These are phyloP conservation scores for Caenorhabditis afra DNA, from an alignment of 2,888 invertebrate genomes.

Conservation along the genomic window DNA sequence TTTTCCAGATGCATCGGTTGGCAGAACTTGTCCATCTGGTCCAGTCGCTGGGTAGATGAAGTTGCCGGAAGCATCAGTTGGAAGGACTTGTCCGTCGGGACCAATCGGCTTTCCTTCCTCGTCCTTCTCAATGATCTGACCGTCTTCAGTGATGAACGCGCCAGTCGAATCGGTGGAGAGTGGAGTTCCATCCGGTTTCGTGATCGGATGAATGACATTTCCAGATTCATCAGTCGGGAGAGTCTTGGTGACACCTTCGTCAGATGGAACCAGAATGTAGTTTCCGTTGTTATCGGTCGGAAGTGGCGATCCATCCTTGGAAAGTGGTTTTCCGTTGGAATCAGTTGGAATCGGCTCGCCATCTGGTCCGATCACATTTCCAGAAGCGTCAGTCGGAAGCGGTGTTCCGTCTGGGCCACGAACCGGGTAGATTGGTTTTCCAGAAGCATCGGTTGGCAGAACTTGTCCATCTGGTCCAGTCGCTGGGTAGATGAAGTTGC, in stretches of 20 bases:
- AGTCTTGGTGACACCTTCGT: conserved; percentile 5
- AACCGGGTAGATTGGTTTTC: conserved; percentile 55
- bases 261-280: conserved; percentile 44
- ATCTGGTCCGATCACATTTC: conserved; percentile 61
- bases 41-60: conserved; percentile 17
- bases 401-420: conserved; percentile 45
- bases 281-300: conserved; percentile 67
- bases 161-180: conserved; percentile 56
- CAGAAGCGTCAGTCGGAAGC: conserved; percentile 51
- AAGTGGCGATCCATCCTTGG: conserved; percentile 57
- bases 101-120: conserved; percentile 8
- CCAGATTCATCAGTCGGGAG: conserved; percentile 43
- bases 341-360: conserved; percentile 54
- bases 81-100: conserved; percentile 27
- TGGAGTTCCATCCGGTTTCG: conserved; percentile 21
- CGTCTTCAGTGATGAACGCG: conserved; percentile 29
- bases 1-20: conserved; percentile 42
- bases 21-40: conserved; percentile 19
- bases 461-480: conserved; percentile 60
- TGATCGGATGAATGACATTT: conserved; percentile 57
- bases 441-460: conserved; percentile 56
- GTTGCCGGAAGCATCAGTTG: conserved; percentile 56
- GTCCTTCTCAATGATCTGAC: conserved; percentile 2
- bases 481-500: conserved; percentile 58
- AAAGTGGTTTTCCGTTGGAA: conserved; percentile 48